These are phyloP conservation scores for Python bivittatus DNA, from an alignment of 2,113 vertebrate genomes.

Conservation along the genomic window DNA sequence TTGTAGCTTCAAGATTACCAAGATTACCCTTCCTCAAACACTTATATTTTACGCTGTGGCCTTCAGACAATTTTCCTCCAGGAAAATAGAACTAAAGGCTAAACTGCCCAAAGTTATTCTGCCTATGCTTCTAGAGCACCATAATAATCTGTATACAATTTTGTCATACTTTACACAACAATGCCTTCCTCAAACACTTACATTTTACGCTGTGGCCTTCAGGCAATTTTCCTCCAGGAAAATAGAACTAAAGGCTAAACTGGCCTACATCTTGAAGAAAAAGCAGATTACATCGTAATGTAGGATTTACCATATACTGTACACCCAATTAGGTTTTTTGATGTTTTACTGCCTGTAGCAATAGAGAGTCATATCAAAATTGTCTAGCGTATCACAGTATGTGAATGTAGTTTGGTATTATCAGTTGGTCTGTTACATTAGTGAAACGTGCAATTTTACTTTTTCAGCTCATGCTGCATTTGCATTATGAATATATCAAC, in stretches of 20 bases:
- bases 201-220: slow-evolving; percentile 1
- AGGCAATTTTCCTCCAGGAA: neutral
- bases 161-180: slow-evolving; percentile 19
- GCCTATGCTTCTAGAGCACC: slow-evolving; percentile 40
- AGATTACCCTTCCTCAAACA: slow-evolving; percentile 27
- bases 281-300: slow-evolving; percentile 8
- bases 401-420: neutral
- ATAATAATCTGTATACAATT: slow-evolving; percentile 9
- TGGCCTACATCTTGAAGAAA: slow-evolving; percentile 28
- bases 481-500: neutral
- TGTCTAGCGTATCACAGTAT: neutral
- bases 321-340: neutral
- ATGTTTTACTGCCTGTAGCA: slow-evolving; percentile 28
- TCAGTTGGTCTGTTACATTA: slow-evolving; percentile 5
- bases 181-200: slow-evolving; percentile 33
- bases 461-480: neutral
- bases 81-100: slow-evolving; percentile 35
- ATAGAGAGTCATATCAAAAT: slow-evolving; percentile 7
- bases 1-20: neutral
- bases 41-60: slow-evolving; percentile 17
- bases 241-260: slow-evolving; percentile 29
- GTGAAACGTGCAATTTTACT: neutral
- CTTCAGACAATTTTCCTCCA: neutral
- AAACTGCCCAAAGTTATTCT: slow-evolving; percentile 16
- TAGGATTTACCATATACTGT: slow-evolving; percentile 19